A percentile compares a stretch with the other conserved stretches of the same genome.
phyloP scores from a whole-genome alignment of 2,797 vertebrate species.

The Decapterus maruadsi region DNA sequence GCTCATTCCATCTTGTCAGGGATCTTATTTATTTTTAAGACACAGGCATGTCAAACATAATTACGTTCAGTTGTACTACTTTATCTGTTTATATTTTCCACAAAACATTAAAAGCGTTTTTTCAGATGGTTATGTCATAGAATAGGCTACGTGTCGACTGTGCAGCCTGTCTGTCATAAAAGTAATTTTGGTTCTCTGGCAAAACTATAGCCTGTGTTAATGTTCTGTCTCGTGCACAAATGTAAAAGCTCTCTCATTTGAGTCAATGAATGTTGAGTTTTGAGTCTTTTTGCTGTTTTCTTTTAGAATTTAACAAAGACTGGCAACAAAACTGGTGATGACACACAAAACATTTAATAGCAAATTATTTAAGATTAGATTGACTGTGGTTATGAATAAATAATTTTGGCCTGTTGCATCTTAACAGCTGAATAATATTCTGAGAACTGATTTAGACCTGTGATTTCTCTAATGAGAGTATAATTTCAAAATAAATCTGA shows the following conservation, averaged over 20 bases:
- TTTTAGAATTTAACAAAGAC: no score
- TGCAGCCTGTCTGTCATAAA: background rate
- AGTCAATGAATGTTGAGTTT: no score
- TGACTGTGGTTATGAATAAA: background rate
- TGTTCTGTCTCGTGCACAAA: background rate
- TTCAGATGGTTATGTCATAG: background rate
- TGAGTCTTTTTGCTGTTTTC: no score
- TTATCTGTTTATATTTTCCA: background rate
- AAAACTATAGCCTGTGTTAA: background rate
- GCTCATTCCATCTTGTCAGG: background rate
- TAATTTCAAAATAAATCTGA: background rate
- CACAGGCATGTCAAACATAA: background rate
- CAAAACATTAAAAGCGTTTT: background rate
- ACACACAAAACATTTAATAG: background rate
- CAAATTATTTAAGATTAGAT: no score
- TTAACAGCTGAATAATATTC: background rate
- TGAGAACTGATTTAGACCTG: background rate
- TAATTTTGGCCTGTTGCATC: background rate
- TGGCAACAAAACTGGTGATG: background rate
- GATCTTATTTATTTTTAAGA: background rate
- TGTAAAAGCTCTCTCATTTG: background rate
- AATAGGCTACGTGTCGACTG: background rate
- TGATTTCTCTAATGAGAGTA: background rate
- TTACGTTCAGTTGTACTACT: background rate
- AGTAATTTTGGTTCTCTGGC: background rate